Evolutionary conservation across 2,888 invertebrate genomes (phyloP).

Genomic region (Ophioninae sp.): DNA sequence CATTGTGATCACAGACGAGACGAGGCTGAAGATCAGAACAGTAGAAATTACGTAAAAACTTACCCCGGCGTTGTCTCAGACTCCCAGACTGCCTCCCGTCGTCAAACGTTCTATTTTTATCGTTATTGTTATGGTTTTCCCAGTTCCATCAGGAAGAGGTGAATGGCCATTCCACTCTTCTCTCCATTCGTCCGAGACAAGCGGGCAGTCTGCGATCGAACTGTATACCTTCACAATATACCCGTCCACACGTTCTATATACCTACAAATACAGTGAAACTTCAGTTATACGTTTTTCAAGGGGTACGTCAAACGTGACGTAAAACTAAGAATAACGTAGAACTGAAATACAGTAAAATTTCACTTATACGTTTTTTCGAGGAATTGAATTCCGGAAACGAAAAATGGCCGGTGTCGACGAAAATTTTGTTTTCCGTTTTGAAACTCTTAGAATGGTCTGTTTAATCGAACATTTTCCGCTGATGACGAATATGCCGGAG

Average conservation of each 20-base stretch:
- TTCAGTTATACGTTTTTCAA: no score
- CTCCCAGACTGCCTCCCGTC: neutral
- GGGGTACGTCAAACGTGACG: no score
- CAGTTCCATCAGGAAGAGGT: conserved; percentile 58
- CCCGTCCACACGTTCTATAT: neutral
- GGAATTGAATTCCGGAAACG: no score
- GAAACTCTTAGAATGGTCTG: no score
- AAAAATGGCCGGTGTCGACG: no score
- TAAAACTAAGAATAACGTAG: no score
- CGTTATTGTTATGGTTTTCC: conserved; percentile 66
- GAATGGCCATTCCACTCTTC: conserved; percentile 60
- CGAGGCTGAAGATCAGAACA: neutral
- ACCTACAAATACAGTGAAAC: no score
- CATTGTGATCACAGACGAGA: neutral
- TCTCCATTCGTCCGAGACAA: conserved; percentile 53
- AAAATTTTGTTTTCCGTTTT: no score
- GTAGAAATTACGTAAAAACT: conserved; percentile 22
- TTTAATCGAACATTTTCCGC: no score
- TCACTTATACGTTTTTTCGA: no score
- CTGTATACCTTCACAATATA: neutral
- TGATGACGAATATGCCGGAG: no score
- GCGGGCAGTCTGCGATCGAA: conserved; percentile 47
- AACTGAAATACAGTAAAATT: no score
- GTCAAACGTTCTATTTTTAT: conserved; percentile 68
- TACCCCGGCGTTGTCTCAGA: conserved; percentile 18